Evolutionary conservation across 2,888 invertebrate species (phyloP).

Genomic region (Drosophila macrothrix): DNA sequence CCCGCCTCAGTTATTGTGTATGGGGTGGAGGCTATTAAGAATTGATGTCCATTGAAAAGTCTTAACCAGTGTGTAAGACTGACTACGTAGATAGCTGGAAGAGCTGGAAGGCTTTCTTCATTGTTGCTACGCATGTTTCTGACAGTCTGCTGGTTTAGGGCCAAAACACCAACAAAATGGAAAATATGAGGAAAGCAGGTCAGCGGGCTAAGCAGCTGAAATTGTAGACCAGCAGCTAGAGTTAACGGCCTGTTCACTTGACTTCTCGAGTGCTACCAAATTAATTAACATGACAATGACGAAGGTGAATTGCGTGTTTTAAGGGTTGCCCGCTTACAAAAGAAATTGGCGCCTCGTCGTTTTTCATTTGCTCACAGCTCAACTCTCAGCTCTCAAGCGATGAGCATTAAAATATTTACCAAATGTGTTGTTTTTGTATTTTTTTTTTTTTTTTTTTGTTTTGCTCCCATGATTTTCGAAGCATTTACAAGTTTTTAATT

Average conservation of each 20-base stretch:
- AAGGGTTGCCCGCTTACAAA: conserved; percentile 13
- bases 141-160: conserved; percentile 53
- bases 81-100: conserved; percentile 6
- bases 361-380: background rate
- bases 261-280: conserved; percentile 73
- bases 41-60: conserved; percentile 76
- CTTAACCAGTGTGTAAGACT: conserved; percentile 67
- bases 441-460: conserved; percentile 13
- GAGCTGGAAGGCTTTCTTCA: conserved; percentile 39
- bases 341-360: conserved; percentile 30
- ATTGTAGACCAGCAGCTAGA: conserved; percentile 23
- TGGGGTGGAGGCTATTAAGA: conserved; percentile 49
- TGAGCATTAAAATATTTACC: conserved; percentile 32
- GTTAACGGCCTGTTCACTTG: conserved; percentile 61
- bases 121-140: conserved; percentile 63
- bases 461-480: conserved; percentile 17
- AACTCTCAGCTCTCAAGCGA: conserved; percentile 3
- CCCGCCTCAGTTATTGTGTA: background rate
- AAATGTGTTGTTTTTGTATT: conserved; percentile 17
- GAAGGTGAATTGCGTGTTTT: conserved; percentile 80
- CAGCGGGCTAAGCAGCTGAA: conserved; percentile 41
- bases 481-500: conserved; percentile 74
- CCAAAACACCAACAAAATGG: background rate
- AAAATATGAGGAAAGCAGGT: conserved; percentile 26
- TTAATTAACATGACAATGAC: conserved; percentile 82